Evolutionary conservation across 2,888 invertebrate species (phyloP), one percentile per base, ranked within the genome.

Genomic region (Orchestes rusci): DNA sequence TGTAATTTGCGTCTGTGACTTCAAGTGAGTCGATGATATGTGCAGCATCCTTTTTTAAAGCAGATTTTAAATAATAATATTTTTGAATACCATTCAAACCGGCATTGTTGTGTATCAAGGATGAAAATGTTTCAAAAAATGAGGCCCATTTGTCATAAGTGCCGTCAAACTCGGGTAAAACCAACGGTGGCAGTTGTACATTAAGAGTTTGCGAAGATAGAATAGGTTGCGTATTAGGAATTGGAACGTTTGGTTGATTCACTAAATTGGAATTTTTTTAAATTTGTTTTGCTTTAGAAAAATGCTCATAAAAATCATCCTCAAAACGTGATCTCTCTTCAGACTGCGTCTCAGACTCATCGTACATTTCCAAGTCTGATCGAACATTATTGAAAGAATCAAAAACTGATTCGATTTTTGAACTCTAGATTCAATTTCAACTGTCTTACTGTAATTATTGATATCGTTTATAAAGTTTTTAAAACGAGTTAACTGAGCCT

Each of bases 231-330:
- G 23, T 8, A 23, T 8, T 23, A 7, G 23, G 23, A 23, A 5
- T 23, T 23, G 23, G 23, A 7, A 5, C 23, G 23, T 8, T 8
- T n/a, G 7, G 12, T 13, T 31, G 31, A 10, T 31, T 8, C 7
- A 5, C 12, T 8, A 12, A 7, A 8, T 5, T 7, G 5, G 7
- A 13, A 13, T 31, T 13, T 12, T 31, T 8, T 31, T 10, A 7
- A 31, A 31, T 31, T 31, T 31, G 12, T 31, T 31, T 31, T 5
- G 31, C 31, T 31, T 31, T 31, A 12, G 31, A 31, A n/a, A 31
- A 8, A 7, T 12, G 7, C 7, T 8, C 31, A 31, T 12, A 31
- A 13, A 8, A 31, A 31, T 31, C 31, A n/a, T n/a, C 31, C 15
- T 31, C 31, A 31, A 31, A 31, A 7, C 5, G 5, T 7, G 7